phyloP scores from a whole-genome alignment of 2,113 vertebrate species.

The Macrotus californicus region DNA sequence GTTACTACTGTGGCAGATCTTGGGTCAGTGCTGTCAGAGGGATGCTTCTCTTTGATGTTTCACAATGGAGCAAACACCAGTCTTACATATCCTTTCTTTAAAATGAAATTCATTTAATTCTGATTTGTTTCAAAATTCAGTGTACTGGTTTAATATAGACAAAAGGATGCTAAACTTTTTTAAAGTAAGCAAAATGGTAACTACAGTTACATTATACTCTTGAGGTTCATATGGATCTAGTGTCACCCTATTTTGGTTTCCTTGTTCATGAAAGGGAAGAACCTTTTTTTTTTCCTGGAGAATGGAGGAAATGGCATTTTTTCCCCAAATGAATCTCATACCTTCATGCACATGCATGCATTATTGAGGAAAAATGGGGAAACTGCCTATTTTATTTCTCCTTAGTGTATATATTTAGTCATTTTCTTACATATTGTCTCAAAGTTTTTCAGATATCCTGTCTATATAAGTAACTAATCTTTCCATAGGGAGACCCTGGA shows the following conservation, averaged over 20 bases:
- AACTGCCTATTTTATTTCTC: not conserved
- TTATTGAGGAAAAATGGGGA: not conserved
- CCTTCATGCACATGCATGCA: not conserved
- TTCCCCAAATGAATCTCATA: not conserved
- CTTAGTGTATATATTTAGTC: not conserved
- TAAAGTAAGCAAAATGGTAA: not conserved
- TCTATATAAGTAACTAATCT: not conserved
- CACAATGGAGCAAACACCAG: not conserved
- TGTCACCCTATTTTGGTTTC: not conserved
- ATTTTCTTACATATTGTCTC: not conserved
- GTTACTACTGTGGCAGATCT: not conserved
- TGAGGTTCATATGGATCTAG: not conserved
- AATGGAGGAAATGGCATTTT: not conserved
- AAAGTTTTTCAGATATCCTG: not conserved
- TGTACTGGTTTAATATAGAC: not conserved
- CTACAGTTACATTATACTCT: not conserved
- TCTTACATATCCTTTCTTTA: not conserved
- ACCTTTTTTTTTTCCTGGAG: not conserved
- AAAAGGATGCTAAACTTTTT: not conserved
- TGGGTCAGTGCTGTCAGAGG: not conserved
- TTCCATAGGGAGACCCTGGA: not conserved
- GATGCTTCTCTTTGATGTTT: not conserved
- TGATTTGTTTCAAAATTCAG: not conserved
- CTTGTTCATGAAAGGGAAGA: not conserved
- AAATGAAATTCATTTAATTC: not conserved